phyloP scores from a whole-genome alignment of 2,113 vertebrate genomes.

The Heptranchias perlo region DNA sequence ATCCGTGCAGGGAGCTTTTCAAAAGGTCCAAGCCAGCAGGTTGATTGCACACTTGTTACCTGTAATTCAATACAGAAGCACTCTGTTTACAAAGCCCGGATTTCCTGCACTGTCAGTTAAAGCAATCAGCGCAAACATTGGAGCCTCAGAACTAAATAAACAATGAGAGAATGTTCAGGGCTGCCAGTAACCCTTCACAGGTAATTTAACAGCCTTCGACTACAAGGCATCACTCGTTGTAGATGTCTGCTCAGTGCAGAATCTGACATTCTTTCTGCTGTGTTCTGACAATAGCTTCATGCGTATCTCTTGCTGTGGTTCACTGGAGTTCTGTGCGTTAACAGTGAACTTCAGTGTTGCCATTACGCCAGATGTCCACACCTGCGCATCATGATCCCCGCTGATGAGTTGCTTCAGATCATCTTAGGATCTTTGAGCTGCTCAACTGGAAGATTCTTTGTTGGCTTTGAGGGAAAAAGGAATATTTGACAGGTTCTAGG shows the following conservation, averaged over 20 bases:
- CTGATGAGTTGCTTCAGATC: neutral
- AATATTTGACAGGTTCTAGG: neutral
- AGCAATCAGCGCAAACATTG: conserved; percentile 61
- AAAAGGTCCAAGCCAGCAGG: conserved; percentile 52
- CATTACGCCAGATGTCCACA: conserved; percentile 46
- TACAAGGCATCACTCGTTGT: conserved; percentile 59
- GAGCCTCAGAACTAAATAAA: conserved; percentile 64
- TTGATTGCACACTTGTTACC: conserved; percentile 60
- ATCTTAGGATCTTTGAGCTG: neutral
- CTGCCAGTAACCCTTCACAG: conserved; percentile 65
- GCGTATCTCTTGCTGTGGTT: conserved; percentile 46
- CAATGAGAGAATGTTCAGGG: conserved; percentile 58
- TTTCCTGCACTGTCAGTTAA: conserved; percentile 65
- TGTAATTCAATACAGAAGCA: conserved; percentile 59
- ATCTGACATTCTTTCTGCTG: conserved; percentile 59
- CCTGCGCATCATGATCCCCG: conserved; percentile 26
- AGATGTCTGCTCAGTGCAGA: conserved; percentile 57
- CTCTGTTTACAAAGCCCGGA: conserved; percentile 63
- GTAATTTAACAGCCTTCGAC: conserved; percentile 62
- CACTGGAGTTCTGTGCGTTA: conserved; percentile 42
- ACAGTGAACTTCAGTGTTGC: conserved; percentile 39
- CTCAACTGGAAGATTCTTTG: no score
- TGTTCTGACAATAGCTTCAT: conserved; percentile 50
- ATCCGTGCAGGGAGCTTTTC: conserved; percentile 44
- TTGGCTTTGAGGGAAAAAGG: neutral